Evolutionary conservation across 2,888 invertebrate genomes (phyloP), one percentile per base, ranked within the genome.

Genomic region (Amblyteles armatorius): DNA sequence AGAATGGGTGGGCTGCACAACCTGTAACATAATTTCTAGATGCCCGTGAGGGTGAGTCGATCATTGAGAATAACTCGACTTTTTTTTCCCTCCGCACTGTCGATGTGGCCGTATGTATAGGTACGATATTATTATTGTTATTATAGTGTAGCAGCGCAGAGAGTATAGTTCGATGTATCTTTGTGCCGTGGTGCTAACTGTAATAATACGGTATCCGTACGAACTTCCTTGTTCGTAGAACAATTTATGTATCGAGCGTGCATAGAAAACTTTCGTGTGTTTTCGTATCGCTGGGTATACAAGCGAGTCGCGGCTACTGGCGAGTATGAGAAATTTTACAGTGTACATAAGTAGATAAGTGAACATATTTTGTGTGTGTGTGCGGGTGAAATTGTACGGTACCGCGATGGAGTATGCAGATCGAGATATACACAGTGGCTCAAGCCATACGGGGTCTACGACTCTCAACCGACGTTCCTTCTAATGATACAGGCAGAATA

Each of bases 161-260:
- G 60, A 60, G 13, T 60, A 60, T 29, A 60, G 60, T 60, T 60
- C 29, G 72, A 52, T 57, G 67, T 44, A 29, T 50, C 26, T 52
- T 33, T 48, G 82, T 57, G 36, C 65, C 29, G 19, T 16, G 77
- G 44, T 72, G 69, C 74, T 74, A 79, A 79, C 79, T 79, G 44
- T 83, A 79, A 74, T 83, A 74, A 71, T 68, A 83, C 83, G 79
- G 79, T 69, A 79, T 74, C 63, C 52, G 63, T 29, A 83, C 79
- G 52, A 79, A 69, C 83, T 83, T 83, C 74, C 83, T 74, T 63
- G 83, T 83, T 83, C 63, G 44, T 68, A 44, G 69, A 63, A 83
- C 79, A 83, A 83, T 79, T 83, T 79, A 83, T 83, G 69, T 69
- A 73, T 83, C 82, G 78, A 73, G 68, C 82, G 68, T 83, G 78